Base-by-base conservation (phyloP, 2,888 invertebrate genomes). In the Calliphora vomitoria region DNA sequence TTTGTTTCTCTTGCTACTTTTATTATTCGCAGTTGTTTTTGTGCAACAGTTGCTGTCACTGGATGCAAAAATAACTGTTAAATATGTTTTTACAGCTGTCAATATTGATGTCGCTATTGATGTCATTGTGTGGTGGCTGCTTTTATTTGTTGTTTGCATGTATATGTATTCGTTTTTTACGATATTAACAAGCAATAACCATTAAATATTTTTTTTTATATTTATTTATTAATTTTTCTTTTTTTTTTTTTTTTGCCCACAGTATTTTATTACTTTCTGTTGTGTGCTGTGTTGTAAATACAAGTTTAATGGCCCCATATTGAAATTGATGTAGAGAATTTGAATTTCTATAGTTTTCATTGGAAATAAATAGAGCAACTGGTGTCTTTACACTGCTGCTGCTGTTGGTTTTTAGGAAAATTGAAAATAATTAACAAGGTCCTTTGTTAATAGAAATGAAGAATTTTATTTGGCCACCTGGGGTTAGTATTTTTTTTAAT, bases 41-140 rank as follows among this genome's bases (percentile, higher is more conserved):
- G 25, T 82, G 82, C 75, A 74, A 75, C 72, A 82, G 85, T 79
- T 86, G 84, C 76, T 87, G 62, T 55, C 47, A n/a, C 35, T 81
- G 71, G 31, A 80, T 85, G 74, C 62, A 74, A 71, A 60, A 76
- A 44, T 53, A 72, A 62, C 60, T 80, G 71, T 71, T 69, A 44
- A 58, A 78, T 58, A 53, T 81, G 41, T 62, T 72, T 72, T 41
- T 18, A 64, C 72, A 41, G 38, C 18, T 81, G 53, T 35, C 78
- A 68, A 58, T 75, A 55, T 55, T 72, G 55, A 55, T 55, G 72
- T 35, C 50, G 38, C 38, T 71, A 20, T 55, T 53, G 38, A 58
- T 72, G 72, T 35, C 64, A 13, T 5, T 78, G 13, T n/a, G 41
- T 64, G 44, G 44, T 25, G 41, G 11, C 53, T 31, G 62, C 4